phyloP scores from a whole-genome alignment of 2,113 vertebrate genomes.

The Alosa alosa region DNA sequence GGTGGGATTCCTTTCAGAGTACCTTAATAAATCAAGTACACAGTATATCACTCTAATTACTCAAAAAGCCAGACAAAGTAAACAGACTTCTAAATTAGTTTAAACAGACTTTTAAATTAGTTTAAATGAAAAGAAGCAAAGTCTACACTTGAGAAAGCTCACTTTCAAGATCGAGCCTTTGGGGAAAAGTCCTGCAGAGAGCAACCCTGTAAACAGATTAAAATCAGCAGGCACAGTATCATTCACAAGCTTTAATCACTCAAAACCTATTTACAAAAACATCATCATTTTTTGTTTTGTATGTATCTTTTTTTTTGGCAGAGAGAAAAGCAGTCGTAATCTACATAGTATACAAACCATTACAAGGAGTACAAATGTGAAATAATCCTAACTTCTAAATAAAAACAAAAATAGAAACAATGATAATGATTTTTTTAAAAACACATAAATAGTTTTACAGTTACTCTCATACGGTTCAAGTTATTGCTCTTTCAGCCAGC shows the following conservation, averaged over 20 bases:
- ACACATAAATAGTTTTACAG: constrained; percentile 33
- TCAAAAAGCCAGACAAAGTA: not conserved
- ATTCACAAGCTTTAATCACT: constrained; percentile 43
- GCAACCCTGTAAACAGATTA: not conserved
- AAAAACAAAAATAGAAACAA: constrained; percentile 19
- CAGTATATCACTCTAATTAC: not conserved
- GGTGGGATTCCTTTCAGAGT: no score
- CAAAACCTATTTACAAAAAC: constrained; percentile 32
- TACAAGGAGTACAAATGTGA: constrained; percentile 32
- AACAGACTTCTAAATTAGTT: not conserved
- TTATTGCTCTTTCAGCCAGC: constrained; percentile 40
- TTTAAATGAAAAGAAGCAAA: not conserved
- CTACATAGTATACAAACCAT: constrained; percentile 26
- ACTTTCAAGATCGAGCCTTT: not conserved
- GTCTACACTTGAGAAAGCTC: not conserved
- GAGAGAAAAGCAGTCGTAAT: constrained; percentile 31
- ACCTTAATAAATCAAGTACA: not conserved
- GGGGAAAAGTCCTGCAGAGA: not conserved
- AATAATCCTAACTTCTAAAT: constrained; percentile 10
- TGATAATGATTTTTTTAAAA: constrained; percentile 4
- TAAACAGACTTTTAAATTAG: not conserved
- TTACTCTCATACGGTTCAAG: constrained; percentile 38
- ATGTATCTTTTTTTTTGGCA: constrained; percentile 25
- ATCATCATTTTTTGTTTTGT: not conserved
- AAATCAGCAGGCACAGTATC: not conserved